These are phyloP conservation scores for Stenotaenia linearis DNA, from an alignment of 2,888 invertebrate genomes.

Conservation along the genomic window DNA sequence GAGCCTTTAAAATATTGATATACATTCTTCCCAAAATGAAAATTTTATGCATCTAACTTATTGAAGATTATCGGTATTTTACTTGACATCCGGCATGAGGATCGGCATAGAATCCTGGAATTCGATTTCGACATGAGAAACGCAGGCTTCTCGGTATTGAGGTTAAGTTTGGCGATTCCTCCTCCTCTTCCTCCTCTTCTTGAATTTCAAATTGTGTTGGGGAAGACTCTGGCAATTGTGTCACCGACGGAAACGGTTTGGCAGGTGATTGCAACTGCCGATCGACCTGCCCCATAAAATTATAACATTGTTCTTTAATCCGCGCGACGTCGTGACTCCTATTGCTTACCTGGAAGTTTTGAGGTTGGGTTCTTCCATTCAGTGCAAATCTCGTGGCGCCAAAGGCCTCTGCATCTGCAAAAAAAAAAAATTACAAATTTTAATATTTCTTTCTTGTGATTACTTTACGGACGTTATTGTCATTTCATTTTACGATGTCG, in stretches of 20 bases:
- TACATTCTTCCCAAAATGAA: not conserved
- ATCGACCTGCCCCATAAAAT: not conserved
- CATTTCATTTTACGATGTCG: not conserved
- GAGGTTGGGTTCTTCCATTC: not conserved
- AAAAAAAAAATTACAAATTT: not conserved
- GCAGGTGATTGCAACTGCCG: not conserved
- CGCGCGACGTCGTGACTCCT: not conserved
- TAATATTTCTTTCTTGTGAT: not conserved
- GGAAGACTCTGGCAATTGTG: slow-evolving; percentile 14
- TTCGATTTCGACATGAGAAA: slow-evolving; percentile 33
- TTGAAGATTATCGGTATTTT: not conserved
- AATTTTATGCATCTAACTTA: not conserved
- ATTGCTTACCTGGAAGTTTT: not conserved
- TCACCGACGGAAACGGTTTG: slow-evolving; percentile 29
- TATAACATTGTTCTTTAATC: not conserved
- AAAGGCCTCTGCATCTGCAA: not conserved
- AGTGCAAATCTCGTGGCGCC: not conserved
- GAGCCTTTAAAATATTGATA: not conserved
- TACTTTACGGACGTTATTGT: not conserved
- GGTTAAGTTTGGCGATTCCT: slow-evolving; percentile 31
- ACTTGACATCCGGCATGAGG: slow-evolving; percentile 34
- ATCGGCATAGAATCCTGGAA: slow-evolving; percentile 34
- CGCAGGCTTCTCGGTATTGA: slow-evolving; percentile 31
- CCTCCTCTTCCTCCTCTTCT: not conserved
- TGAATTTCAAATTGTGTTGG: not conserved